Conservation (phyloP, 2,888 invertebrate species). For the Eristalinus sepulchralis region DNA sequence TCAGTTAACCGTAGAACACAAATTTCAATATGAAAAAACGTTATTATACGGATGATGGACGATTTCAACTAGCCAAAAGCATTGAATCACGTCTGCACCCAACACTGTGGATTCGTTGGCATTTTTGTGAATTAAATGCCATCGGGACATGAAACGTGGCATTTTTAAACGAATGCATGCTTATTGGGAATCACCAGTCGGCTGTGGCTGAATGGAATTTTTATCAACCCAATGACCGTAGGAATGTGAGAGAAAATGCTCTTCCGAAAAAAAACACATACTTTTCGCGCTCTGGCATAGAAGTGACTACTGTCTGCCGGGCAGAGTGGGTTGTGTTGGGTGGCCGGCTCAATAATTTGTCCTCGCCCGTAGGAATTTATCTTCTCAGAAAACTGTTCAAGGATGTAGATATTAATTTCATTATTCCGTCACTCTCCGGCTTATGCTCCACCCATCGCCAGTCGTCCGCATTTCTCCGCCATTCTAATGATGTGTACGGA, state of each 20-base stretch:
- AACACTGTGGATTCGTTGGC: not conserved
- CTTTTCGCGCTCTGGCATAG: not conserved
- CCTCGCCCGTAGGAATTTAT: constrained; percentile 40
- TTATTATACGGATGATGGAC: too few relatives aligned
- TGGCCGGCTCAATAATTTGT: constrained; percentile 41
- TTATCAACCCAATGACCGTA: not conserved
- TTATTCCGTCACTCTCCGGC: constrained; percentile 33
- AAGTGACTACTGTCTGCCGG: not conserved
- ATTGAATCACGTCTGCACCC: too few relatives aligned
- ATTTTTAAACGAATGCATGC: too few relatives aligned
- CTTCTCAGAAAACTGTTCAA: constrained; percentile 25
- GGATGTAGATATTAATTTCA: constrained; percentile 50
- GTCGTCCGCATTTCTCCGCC: constrained; percentile 28
- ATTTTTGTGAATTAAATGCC: not conserved
- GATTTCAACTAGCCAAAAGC: too few relatives aligned
- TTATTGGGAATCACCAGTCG: not conserved
- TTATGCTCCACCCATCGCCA: not conserved
- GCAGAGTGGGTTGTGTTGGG: not conserved
- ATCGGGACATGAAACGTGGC: not conserved
- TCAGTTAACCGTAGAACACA: too few relatives aligned
- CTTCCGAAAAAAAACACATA: not conserved
- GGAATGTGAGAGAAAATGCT: not conserved
- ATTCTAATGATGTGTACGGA: constrained; percentile 52
- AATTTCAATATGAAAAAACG: too few relatives aligned
- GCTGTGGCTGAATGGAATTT: not conserved